Percentiles rank a stretch among this genome's conserved stretches.
phyloP scores from a whole-genome alignment of 2,797 vertebrate species.

The Myiotriccus ornatus region DNA sequence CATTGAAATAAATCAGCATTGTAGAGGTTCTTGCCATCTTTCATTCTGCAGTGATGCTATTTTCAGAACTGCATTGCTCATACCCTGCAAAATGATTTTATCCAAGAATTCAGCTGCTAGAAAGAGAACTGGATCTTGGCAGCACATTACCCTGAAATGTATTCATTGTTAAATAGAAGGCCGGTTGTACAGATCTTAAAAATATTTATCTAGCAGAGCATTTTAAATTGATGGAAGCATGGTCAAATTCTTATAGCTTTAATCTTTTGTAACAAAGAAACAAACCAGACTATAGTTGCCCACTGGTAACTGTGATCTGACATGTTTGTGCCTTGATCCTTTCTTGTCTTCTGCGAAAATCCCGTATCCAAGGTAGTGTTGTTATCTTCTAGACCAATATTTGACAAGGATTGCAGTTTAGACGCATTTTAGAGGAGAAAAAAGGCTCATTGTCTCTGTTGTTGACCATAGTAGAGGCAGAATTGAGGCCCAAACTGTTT shows the following conservation, averaged over 20 bases:
- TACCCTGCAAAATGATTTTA: constrained; percentile 62
- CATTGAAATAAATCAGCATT: constrained; percentile 49
- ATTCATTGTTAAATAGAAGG: constrained; percentile 50
- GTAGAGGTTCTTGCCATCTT: constrained; percentile 46
- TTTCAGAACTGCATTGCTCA: constrained; percentile 62
- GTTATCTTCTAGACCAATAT: not conserved
- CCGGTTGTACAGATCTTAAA: constrained; percentile 30
- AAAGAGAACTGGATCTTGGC: constrained; percentile 48
- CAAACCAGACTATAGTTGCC: not conserved
- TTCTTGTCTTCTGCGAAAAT: not conserved
- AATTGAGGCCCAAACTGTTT: not conserved
- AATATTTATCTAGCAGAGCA: constrained; percentile 36
- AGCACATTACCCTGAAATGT: constrained; percentile 1
- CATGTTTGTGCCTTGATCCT: not conserved
- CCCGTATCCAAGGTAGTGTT: not conserved
- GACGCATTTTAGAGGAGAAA: not conserved
- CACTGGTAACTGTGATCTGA: not conserved
- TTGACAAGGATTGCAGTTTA: not conserved
- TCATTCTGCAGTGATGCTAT: constrained; percentile 65
- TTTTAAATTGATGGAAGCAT: constrained; percentile 22
- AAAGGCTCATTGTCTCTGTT: not conserved
- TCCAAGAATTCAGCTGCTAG: constrained; percentile 66
- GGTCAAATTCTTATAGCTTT: constrained; percentile 10
- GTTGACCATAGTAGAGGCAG: not conserved
- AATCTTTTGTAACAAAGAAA: constrained; percentile 5